These are phyloP conservation scores for Neodontobutis hainanensis DNA, from an alignment of 2,113 vertebrate species.

Conservation along the genomic window DNA sequence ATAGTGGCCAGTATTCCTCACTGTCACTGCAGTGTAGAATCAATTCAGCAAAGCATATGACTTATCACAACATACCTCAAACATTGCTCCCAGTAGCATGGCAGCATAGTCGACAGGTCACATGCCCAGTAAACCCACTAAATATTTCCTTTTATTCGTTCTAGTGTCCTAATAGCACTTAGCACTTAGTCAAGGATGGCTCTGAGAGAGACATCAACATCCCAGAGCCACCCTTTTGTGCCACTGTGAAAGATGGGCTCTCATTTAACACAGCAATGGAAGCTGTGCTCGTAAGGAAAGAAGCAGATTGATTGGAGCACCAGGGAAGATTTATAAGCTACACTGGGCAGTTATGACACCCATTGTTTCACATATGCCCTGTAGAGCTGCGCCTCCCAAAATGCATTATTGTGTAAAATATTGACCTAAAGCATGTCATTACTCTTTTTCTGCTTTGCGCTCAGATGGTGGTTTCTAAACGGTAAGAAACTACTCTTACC, in stretches of 20 bases:
- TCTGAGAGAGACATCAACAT: slow-evolving; percentile 74
- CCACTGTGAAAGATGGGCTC: slow-evolving; percentile 79
- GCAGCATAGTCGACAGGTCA: slow-evolving; percentile 22
- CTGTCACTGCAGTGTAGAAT: slow-evolving; percentile 58
- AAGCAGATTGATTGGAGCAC: slow-evolving; percentile 89
- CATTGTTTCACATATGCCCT: slow-evolving; percentile 88
- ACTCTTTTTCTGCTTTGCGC: slow-evolving; percentile 78
- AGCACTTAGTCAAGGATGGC: slow-evolving; percentile 61
- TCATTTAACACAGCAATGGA: slow-evolving; percentile 83
- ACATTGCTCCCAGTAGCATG: slow-evolving; percentile 72
- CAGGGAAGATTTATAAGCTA: slow-evolving; percentile 87
- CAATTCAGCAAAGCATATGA: slow-evolving; percentile 65
- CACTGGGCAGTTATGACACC: slow-evolving; percentile 88
- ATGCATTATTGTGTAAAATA: slow-evolving; percentile 95
- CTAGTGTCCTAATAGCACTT: too few species aligned
- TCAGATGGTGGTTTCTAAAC: slow-evolving; percentile 50
- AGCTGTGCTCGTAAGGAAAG: slow-evolving; percentile 76
- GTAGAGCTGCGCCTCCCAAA: slow-evolving; percentile 87
- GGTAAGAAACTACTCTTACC: slow-evolving; percentile 42
- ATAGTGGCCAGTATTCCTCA: slow-evolving; percentile 57
- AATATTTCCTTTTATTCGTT: too few species aligned
- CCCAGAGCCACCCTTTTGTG: slow-evolving; percentile 73
- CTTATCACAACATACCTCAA: slow-evolving; percentile 68
- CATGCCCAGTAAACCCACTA: slow-evolving; percentile 13
- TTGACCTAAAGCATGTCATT: slow-evolving; percentile 91